Evolutionary conservation across 2,888 invertebrate genomes (phyloP), one percentile per base, ranked within the genome.

Genomic region (Drosophila fulvimacula): DNA sequence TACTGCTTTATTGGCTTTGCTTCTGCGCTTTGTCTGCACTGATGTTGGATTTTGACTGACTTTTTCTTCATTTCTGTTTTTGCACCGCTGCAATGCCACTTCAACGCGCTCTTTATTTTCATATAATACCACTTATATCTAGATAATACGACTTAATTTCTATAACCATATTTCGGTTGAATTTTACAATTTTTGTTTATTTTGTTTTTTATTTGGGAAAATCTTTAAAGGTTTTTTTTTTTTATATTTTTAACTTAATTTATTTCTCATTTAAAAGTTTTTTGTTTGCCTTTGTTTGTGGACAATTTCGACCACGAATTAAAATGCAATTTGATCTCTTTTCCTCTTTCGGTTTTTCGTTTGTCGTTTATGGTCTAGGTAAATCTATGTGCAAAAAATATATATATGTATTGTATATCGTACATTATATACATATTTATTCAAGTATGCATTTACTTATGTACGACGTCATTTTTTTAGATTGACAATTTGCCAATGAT

Each of bases 341-440:
- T 44, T 9, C 7, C 0, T 58, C 52, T 57, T 17, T 61, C 27
- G n/a, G n/a, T 13, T 51, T 51, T 24, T 36, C 36, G 15, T 15
- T 24, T 15, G 15, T 24, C 44, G 46, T 48, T 55, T 67, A 72
- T 67, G 70, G 52, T 68, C 86, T 82, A 82, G 81, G 74, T 85
- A 82, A 87, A 72, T 77, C 85, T 85, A 85, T 85, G 85, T 85
- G 87, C 87, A 87, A 87, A 85, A 85, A 85, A 85, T 82, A 85
- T 83, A 85, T 83, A 63, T 79, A 32, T 48, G 55, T 73, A 44
- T 72, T 73, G 66, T 81, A 82, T 82, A 81, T 80, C 80, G 78
- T 82, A 82, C 82, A 82, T 76, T 82, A 85, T 81, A 84, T 82
- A 84, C 70, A 81, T 76, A 75, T 76, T 71, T 69, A 73, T 75